Conservation (phyloP, 2,797 vertebrate genomes). For the Fistularia tabacaria region DNA sequence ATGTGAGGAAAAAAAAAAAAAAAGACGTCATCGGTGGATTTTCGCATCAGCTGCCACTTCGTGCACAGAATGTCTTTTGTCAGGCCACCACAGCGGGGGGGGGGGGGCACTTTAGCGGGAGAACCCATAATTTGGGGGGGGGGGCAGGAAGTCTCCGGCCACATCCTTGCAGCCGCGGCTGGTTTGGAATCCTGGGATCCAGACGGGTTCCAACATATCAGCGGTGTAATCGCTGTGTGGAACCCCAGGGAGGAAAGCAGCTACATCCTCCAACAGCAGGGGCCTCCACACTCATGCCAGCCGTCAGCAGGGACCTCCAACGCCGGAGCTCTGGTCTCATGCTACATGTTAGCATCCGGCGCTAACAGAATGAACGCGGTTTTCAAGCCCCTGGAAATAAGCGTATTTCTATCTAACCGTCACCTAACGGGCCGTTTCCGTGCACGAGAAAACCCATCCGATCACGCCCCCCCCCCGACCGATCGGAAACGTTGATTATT, state of each 20-base stretch:
- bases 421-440: no score
- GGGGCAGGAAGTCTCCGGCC: constrained; percentile 62
- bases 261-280: constrained; percentile 63
- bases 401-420: no score
- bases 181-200: constrained; percentile 56
- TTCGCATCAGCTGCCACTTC: constrained; percentile 3
- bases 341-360: no score
- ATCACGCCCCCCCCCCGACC: no score
- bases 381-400: no score
- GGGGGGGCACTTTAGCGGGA: constrained; percentile 26
- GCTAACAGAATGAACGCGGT: no score
- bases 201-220: constrained; percentile 54
- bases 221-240: constrained; percentile 54
- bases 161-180: constrained; percentile 61
- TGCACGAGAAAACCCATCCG: no score
- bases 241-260: constrained; percentile 53
- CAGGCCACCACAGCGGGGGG: constrained; percentile 16
- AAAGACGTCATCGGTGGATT: no score
- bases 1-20: no score
- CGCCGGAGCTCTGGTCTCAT: no score
- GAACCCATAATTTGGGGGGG: constrained; percentile 35
- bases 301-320: constrained; percentile 40
- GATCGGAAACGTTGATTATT: constrained; percentile 56
- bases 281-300: constrained; percentile 46
- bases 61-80: constrained; percentile 26